Base-by-base conservation (phyloP, 1,140 invertebrate genomes). In the Olivierus martensii region DNA sequence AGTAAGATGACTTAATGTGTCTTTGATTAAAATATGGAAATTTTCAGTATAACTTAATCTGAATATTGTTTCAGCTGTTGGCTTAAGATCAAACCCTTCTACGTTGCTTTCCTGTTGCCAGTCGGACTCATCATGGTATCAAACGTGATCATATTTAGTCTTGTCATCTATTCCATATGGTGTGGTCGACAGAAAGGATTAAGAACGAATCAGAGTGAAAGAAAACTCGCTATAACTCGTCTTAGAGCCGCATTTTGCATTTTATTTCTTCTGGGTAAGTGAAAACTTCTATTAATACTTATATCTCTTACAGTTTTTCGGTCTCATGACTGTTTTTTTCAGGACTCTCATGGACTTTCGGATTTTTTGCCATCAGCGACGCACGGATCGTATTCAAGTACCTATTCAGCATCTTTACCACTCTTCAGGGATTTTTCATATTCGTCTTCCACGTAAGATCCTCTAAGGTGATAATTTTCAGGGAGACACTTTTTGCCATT, bases 321-420 rank as follows among this genome's bases (percentile, higher is more conserved):
- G n/a, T n/a, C n/a, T n/a, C n/a, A n/a, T n/a, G n/a, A n/a, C n/a
- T n/a, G n/a, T 39, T 55, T 62, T 57, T 75, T 15, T 61, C 74
- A n/a, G 75, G 75, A 9, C 61, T 75, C 42, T 73, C 73, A 3
- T 77, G 75, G 75, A 65, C 75, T 2, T 69, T 74, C 34, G 75
- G 74, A 11, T 66, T 72, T 10, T 61, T 75, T 17, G 73, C 73
- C 34, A 64, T 75, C 22, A 68, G 70, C 37, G 65, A 67, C 28
- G 65, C 68, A 5, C 65, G 69, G 55, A 39, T 75, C 5, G 61
- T 68, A n/a, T 71, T 75, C 55, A 69, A 70, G 49, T 75, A 76
- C 53, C 41, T 76, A 15, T 76, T 75, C 61, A 71, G 70, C 58
- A 63, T 74, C n/a, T 61, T 66, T 18, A 75, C 71, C 60, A 70